phyloP scores from a whole-genome alignment of 2,113 vertebrate genomes.

The Chloroceryle aenea region DNA sequence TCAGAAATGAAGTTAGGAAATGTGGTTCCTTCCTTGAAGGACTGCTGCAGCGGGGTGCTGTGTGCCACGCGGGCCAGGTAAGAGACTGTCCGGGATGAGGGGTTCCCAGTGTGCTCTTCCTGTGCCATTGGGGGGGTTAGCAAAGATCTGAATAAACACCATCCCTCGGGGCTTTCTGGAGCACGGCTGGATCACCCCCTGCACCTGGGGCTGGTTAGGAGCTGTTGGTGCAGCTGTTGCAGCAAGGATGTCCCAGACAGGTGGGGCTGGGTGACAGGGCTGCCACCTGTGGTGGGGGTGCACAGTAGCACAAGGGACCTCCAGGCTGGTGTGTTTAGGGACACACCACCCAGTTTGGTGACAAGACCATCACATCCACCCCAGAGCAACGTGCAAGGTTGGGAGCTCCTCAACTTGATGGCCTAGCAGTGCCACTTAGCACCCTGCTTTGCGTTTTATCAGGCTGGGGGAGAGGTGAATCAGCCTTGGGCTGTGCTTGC shows the following conservation, averaged over 20 bases:
- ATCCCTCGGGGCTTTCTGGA: fast-evolving
- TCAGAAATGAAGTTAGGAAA: not conserved
- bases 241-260: fast-evolving
- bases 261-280: fast-evolving
- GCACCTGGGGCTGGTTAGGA: not conserved
- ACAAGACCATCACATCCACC: not conserved
- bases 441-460: fast-evolving
- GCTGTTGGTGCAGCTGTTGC: fast-evolving
- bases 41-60: no score
- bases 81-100: fast-evolving
- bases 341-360: not conserved
- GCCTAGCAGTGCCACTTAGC: not conserved
- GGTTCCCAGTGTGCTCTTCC: fast-evolving
- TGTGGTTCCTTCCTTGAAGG: not conserved
- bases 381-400: not conserved
- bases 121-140: fast-evolving
- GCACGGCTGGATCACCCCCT: not conserved
- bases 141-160: not conserved
- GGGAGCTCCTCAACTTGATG: not conserved
- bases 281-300: fast-evolving
- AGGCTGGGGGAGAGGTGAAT: not conserved
- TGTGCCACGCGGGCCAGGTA: not conserved
- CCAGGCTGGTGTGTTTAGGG: fast-evolving
- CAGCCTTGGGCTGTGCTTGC: not conserved
- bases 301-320: fast-evolving